Conservation (phyloP, 2,888 invertebrate genomes). For the Acanthococcus lagerstroemiae region DNA sequence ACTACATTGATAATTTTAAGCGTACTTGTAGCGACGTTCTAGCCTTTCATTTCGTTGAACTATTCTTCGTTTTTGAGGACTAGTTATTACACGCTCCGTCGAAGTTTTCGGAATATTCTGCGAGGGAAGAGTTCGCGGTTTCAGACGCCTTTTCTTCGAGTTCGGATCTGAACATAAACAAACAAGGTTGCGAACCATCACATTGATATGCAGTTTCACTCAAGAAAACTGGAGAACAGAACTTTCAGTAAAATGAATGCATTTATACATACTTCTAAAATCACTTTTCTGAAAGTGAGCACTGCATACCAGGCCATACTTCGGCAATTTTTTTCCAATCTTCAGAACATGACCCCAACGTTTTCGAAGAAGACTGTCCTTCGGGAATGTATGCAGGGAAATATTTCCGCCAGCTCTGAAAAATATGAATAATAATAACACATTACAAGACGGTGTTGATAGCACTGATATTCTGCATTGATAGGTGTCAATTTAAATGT, state of each 20-base stretch:
- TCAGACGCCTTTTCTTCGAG: neutral
- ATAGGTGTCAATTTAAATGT: too few species aligned
- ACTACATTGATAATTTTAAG: neutral
- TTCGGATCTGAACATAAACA: neutral
- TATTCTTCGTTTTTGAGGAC: neutral
- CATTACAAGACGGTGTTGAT: too few species aligned
- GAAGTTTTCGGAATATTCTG: neutral
- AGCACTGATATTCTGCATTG: too few species aligned
- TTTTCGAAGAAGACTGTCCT: neutral
- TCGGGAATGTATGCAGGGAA: neutral
- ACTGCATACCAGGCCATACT: neutral
- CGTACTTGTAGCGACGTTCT: neutral
- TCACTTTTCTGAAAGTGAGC: neutral
- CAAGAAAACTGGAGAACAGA: neutral
- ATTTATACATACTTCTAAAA: neutral
- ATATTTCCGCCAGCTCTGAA: neutral
- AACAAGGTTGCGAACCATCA: too few species aligned
- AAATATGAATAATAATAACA: too few species aligned
- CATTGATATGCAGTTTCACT: neutral
- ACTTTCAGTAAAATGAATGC: neutral
- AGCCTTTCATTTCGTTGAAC: neutral
- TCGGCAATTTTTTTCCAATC: neutral
- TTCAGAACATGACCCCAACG: too few species aligned
- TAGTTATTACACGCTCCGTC: neutral
- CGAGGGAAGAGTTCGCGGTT: neutral